Evolutionary conservation across 2,888 invertebrate genomes (phyloP).

Genomic region (Drosophila demipolita): DNA sequence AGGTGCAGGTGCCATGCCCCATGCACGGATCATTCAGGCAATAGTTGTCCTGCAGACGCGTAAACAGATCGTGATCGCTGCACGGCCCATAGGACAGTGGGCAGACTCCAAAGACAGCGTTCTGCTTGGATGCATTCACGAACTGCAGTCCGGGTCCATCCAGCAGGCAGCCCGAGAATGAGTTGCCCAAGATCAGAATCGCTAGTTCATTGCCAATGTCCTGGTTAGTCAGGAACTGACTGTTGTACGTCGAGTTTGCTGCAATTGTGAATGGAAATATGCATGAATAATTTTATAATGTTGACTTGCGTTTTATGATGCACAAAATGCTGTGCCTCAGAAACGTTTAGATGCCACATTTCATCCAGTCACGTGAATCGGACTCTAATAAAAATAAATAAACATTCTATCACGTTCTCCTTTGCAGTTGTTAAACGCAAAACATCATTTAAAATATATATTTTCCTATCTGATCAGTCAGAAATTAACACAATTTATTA

Average conservation of each 20-base stretch:
- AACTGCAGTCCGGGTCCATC: constrained; percentile 95
- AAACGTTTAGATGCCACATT: background rate
- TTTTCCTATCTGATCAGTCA: background rate
- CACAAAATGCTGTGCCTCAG: background rate
- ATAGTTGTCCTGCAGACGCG: constrained; percentile 88
- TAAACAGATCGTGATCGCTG: constrained; percentile 86
- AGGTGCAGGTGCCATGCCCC: constrained; percentile 92
- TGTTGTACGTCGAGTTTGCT: constrained; percentile 92
- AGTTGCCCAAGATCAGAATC: constrained; percentile 91
- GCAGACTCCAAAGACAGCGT: constrained; percentile 91
- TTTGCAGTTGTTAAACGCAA: background rate
- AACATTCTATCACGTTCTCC: constrained; percentile 33
- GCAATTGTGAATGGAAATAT: constrained; percentile 31
- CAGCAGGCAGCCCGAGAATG: constrained; percentile 93
- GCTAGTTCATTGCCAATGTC: constrained; percentile 90
- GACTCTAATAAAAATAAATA: constrained; percentile 1
- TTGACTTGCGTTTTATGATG: background rate
- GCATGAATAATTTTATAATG: background rate
- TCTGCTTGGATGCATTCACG: constrained; percentile 88
- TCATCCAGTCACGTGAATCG: constrained; percentile 3
- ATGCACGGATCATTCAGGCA: constrained; percentile 93
- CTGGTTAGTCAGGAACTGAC: constrained; percentile 90
- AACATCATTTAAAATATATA: background rate
- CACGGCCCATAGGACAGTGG: constrained; percentile 91
- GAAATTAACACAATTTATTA: background rate